Conservation (phyloP, 2,113 vertebrate genomes). For the Rhinolophus ferrumequinum region DNA sequence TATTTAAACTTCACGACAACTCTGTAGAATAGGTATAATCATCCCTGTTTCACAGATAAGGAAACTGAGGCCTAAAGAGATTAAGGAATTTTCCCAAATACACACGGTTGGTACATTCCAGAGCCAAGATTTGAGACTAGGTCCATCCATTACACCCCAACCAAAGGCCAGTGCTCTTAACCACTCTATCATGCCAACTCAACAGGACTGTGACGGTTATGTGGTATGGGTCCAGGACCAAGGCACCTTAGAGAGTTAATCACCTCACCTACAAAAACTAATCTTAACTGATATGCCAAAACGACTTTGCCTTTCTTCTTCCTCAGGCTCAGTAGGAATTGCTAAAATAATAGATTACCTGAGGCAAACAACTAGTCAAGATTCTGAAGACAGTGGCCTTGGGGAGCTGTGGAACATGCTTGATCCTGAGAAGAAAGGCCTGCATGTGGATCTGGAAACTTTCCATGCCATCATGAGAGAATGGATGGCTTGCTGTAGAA, state of each 20-base stretch:
- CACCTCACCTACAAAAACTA: not conserved
- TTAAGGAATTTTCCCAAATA: not conserved
- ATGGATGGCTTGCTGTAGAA: conserved; percentile 91
- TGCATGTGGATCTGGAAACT: conserved; percentile 91
- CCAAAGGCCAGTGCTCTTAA: not conserved
- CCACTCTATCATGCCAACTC: not conserved
- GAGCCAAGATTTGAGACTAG: not conserved
- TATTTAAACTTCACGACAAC: not conserved
- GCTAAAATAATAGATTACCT: conserved; percentile 93
- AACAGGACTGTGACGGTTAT: not conserved
- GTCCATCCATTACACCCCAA: fast-evolving
- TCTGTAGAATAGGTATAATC: not conserved
- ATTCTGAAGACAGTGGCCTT: conserved; percentile 89
- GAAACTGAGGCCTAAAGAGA: not conserved
- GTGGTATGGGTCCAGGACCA: not conserved
- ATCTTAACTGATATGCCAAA: not conserved
- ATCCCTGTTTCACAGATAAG: not conserved
- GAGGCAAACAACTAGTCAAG: conserved; percentile 88
- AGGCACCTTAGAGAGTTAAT: not conserved
- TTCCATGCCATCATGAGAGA: conserved; percentile 91
- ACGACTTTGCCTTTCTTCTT: not conserved
- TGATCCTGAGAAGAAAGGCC: conserved; percentile 90
- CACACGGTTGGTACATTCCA: not conserved
- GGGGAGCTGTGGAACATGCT: conserved; percentile 93
- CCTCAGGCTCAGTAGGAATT: conserved; percentile 91